Base-by-base conservation (phyloP, 2,888 invertebrate genomes). In the Phortica magna region DNA sequence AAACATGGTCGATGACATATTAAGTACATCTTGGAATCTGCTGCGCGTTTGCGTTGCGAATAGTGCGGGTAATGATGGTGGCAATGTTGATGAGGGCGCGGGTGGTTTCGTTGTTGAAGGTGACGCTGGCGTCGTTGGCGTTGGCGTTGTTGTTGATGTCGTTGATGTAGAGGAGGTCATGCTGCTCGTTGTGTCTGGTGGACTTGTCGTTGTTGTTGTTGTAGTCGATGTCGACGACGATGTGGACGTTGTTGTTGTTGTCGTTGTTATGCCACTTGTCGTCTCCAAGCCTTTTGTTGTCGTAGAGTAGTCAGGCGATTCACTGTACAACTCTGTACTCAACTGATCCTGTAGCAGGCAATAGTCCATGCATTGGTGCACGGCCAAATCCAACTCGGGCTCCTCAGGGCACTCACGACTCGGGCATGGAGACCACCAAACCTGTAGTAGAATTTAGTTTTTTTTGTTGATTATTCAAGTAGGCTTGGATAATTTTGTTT, bases 381-480 rank as follows among this genome's bases (percentile, higher is more conserved):
- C 92, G 17, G 95, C 94, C 87, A 96, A 94, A 88, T 95, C 95
- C 42, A 96, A 92, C 85, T 95, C 95, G 83, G 95, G 95, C 80
- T 95, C 94, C 83, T 95, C 95, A 0, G 96, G 96, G 89, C 96
- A 96, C 91, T 96, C 95, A 79, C 96, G 93, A 84, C 95, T 96
- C 0, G 95, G 95, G 86, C 96, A 96, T 0, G 96, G 96, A 87
- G 95, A 95, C 96, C 96, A 96, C 96, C 96, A 96, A 53, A 96
- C 95, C 95, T 95, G 88, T 4, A 31, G 31, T 4, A 31, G 2
- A 31, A 31, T 31, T 31, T 31, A 55, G 9, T 55, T 22, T 14
- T 22, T 2, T 39, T 64, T 10, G 2, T 39, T 31, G 39, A 2
- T 31, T 22, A 31, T 55, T 5, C 17, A 64, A 31, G 31, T 31